Evolutionary conservation across 1,140 invertebrate genomes (phyloP), one percentile per base, ranked within the genome.

Genomic region (Lepidurus apus): DNA sequence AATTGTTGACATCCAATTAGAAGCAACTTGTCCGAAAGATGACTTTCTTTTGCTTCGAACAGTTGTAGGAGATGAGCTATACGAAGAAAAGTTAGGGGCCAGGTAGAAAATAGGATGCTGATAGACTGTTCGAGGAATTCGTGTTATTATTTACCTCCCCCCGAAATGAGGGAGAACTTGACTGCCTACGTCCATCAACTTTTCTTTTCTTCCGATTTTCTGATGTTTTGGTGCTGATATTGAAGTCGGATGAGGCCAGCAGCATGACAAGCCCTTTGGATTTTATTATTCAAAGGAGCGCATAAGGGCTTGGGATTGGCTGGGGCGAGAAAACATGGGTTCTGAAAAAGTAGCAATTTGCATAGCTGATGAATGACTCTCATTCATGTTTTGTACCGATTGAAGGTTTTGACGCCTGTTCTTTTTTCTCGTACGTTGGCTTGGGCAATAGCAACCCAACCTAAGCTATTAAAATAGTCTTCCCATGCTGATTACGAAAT

Each of bases 361-460:
- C 53, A 65, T 65, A 65, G 8, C 53, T 65, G 53, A 65, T 65
- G 53, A 65, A 65, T 65, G 53, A 65, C 53, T 65, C 13, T 13
- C 21, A 4, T 65, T 65, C 17, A 3, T n/a, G 53, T 7, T 13
- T 65, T 17, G 53, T 65, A 21, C 13, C 17, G 13, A 65, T 65
- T 65, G 53, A 21, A 13, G 21, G 17, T 65, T 21, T 65, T 65
- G 53, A 13, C 53, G 53, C 53, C 8, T 65, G 10, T 17, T 65
- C 21, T 65, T n/a, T 7, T 65, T 9, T 65, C 10, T 65, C 13
- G 3, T 34, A 34, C 34, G 34, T 34, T 34, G 34, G 34, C 34
- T 34, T 34, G 4, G 34, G 3, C 34, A 34, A 34, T 34, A 34
- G 34, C 34, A 34, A 34, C 2, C 34, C 4, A 34, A 34, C 34